These are phyloP conservation scores for Clostera curtula DNA, from an alignment of 2,888 invertebrate genomes.

Conservation along the genomic window DNA sequence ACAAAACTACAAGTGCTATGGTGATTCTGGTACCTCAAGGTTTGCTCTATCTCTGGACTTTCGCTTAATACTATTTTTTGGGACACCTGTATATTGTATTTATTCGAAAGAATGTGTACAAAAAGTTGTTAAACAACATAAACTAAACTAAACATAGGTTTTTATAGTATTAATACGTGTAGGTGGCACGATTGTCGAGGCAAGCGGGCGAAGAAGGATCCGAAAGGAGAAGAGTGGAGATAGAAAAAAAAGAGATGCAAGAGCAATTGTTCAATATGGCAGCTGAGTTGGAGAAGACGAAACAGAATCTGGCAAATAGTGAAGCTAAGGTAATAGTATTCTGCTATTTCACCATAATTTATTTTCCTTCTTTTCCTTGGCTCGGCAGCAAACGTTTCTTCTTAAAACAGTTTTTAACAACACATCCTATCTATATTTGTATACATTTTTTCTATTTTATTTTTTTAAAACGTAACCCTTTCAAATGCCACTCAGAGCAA, in stretches of 20 bases:
- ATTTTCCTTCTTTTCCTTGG: slow-evolving; percentile 4
- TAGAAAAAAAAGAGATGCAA: slow-evolving; percentile 78
- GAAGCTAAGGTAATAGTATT: slow-evolving; percentile 76
- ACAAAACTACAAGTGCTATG: too few species aligned
- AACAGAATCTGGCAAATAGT: slow-evolving; percentile 78
- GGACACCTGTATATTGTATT: too few species aligned
- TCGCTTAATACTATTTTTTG: too few species aligned
- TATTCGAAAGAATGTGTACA: too few species aligned
- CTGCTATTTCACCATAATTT: slow-evolving; percentile 1
- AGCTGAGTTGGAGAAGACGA: slow-evolving; percentile 79
- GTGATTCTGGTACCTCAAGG: slow-evolving; percentile 7
- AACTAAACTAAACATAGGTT: too few species aligned
- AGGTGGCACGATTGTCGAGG: slow-evolving; percentile 86
- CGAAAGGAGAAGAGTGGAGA: slow-evolving; percentile 83
- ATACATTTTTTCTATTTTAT: too few species aligned
- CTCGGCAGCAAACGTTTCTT: too few species aligned
- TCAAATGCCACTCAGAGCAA: too few species aligned
- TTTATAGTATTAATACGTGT: slow-evolving; percentile 24
- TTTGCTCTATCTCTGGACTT: too few species aligned
- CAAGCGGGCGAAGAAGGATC: slow-evolving; percentile 90
- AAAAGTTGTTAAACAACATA: too few species aligned
- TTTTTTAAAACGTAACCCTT: too few species aligned
- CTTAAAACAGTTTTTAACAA: too few species aligned
- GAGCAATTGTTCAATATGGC: slow-evolving; percentile 78
- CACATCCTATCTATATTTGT: slow-evolving; percentile 1